phyloP scores from a whole-genome alignment of 2,797 vertebrate species.

The Benthosema pterotum region DNA sequence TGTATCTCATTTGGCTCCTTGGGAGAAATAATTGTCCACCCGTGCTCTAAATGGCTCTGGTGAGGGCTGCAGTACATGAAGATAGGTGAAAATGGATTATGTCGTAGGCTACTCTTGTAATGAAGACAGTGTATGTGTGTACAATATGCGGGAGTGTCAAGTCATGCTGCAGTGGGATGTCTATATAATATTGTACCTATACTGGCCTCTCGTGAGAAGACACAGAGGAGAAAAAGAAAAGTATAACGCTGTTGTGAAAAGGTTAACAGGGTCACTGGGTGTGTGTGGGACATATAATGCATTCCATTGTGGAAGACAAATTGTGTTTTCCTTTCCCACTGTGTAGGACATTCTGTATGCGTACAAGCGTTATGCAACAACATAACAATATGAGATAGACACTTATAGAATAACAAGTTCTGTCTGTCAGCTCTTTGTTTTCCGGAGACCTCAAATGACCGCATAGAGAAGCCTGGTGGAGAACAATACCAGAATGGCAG shows the following conservation, averaged over 20 bases:
- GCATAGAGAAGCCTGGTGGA: background rate
- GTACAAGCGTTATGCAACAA: background rate
- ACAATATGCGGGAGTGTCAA: background rate
- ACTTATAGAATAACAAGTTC: conserved; percentile 4
- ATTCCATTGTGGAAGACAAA: background rate
- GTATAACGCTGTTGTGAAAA: background rate
- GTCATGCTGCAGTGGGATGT: background rate
- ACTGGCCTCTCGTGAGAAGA: background rate
- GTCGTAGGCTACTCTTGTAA: no score
- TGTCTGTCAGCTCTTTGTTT: background rate
- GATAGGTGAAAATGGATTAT: no score
- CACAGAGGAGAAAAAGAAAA: background rate
- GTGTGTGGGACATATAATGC: background rate
- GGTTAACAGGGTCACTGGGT: background rate
- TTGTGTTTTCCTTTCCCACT: conserved; percentile 1
- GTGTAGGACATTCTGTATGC: background rate
- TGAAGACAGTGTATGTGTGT: no score
- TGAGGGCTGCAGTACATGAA: no score
- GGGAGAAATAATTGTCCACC: no score
- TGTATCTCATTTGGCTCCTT: no score
- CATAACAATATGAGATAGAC: background rate
- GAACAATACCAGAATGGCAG: background rate
- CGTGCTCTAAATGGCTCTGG: no score
- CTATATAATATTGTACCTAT: no score
- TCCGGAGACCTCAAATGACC: background rate